Evolutionary conservation across 2,113 vertebrate species (phyloP).

Genomic region (Turdus rufiventris): DNA sequence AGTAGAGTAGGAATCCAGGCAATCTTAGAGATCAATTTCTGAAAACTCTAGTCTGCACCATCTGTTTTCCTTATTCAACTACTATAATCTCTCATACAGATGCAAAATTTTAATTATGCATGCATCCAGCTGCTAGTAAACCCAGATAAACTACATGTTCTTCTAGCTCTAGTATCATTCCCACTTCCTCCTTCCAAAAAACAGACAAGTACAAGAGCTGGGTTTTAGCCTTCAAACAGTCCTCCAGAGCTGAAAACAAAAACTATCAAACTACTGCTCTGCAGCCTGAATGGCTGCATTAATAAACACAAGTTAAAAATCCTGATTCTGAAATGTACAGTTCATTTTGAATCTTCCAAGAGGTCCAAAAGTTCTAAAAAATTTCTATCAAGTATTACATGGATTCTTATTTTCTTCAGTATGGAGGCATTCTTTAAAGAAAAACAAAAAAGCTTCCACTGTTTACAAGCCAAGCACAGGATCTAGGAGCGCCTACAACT

Average conservation of each 20-base stretch:
- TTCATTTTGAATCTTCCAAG: neutral
- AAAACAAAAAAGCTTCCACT: neutral
- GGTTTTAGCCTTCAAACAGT: neutral
- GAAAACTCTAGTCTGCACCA: neutral
- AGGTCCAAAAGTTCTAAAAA: neutral
- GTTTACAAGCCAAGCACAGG: neutral
- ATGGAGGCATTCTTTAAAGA: neutral
- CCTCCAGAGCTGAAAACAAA: neutral
- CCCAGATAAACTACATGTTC: neutral
- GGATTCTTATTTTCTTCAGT: neutral
- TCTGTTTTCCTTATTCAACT: neutral
- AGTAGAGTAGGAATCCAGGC: neutral
- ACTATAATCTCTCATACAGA: neutral
- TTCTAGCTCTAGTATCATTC: neutral
- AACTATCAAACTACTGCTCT: neutral
- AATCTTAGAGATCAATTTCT: neutral
- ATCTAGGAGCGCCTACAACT: neutral
- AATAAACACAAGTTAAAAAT: neutral
- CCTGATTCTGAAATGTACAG: neutral
- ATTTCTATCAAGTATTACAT: neutral
- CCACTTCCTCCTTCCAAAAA: neutral
- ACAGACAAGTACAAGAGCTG: neutral
- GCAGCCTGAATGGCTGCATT: neutral
- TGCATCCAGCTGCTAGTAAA: neutral
- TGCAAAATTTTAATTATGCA: neutral